Base-by-base conservation (phyloP, 1,140 invertebrate genomes). In the Drosophila cardini region DNA sequence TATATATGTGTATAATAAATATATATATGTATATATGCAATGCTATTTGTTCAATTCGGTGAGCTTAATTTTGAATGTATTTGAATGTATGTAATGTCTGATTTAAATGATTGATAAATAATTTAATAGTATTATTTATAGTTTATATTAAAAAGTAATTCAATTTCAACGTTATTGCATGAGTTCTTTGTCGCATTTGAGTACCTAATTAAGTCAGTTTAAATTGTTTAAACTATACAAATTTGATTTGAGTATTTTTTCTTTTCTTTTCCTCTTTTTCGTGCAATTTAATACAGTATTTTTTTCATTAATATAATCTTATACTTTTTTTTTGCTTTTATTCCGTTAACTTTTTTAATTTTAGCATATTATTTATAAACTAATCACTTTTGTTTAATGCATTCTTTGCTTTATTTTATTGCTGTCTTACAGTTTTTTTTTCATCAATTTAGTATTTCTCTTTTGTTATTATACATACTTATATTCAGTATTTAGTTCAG, bases 31-130 rank as follows among this genome's bases (percentile, higher is more conserved):
- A 62, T 82, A 78, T 76, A 80, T 71, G 63, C 67, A 79, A 72
- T 80, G 80, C 62, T 52, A 76, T 79, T 61, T 84, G 43, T 82
- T 82, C 58, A 50, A 80, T 65, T 84, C 81, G 81, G 81, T 84
- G 81, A 84, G 81, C 76, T 84, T 79, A 84, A 84, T 84, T 84
- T 84, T 84, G 80, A 86, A 80, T 86, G 74, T 75, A 69, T 21
- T 21, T 1, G 21, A 21, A 21, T 21, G 21, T 26, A 26, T 26
- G 21, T 26, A 26, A 26, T 85, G 56, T 84, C 69, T 75, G 50
- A 71, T 53, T 72, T 78, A 56, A 58, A 68, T 61, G 64, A 16
- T 80, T 80, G 50, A 78, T 83, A 72, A 78, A 50, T 75, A 68
- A 69, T 73, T 82, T 80, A 64, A 45, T 56, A 16, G 46, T 58